Percentiles rank a stretch among this genome's conserved stretches.
Conservation (phyloP, 2,797 vertebrate species). For the Picus viridis region DNA sequence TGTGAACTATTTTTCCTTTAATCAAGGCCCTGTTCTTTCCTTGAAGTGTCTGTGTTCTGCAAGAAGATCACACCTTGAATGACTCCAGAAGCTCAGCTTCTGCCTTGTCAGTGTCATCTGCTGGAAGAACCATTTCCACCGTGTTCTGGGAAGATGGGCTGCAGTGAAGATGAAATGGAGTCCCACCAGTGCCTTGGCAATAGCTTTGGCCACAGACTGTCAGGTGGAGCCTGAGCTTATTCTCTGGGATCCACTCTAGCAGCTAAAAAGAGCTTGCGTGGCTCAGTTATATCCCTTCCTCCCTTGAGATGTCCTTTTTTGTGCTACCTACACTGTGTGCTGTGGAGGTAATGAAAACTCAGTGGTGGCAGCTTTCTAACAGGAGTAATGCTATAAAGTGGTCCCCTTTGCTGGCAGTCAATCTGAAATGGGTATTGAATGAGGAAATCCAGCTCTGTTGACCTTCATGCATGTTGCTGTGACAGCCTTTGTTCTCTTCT, state of each 20-base stretch:
- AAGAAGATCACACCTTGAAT: neutral
- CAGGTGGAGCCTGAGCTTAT: neutral
- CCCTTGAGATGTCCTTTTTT: neutral
- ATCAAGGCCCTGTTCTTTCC: neutral
- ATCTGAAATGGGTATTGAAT: rapidly evolving
- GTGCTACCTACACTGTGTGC: rapidly evolving
- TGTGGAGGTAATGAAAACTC: neutral
- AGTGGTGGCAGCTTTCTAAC: neutral
- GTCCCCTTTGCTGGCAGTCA: neutral
- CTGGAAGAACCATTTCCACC: neutral
- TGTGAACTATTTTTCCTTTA: neutral
- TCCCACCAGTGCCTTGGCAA: neutral
- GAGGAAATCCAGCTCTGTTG: neutral
- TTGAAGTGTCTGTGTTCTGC: neutral
- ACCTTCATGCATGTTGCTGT: neutral
- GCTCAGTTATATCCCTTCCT: neutral
- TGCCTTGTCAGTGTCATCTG: neutral
- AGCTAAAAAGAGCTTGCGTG: neutral
- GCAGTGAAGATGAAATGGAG: neutral
- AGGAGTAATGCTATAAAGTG: neutral
- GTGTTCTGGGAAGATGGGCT: neutral
- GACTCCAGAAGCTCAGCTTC: neutral
- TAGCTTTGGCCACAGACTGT: neutral
- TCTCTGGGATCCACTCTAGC: neutral
- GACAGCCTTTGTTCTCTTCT: neutral